Evolutionary conservation across 1,140 invertebrate genomes (phyloP).

Genomic region (Trichomalopsis sarcophagae): DNA sequence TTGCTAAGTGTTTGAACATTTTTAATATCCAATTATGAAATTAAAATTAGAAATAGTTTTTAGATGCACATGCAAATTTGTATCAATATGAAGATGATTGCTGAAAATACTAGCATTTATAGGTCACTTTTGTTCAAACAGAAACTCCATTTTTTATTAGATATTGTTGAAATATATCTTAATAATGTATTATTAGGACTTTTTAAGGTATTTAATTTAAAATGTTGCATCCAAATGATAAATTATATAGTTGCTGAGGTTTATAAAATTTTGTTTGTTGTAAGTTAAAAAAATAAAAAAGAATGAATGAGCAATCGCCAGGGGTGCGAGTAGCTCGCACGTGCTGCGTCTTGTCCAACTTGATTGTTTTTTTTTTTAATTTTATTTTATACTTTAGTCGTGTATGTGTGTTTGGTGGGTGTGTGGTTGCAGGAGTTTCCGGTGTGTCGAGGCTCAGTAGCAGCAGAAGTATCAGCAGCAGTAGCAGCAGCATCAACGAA

Average conservation of each 20-base stretch:
- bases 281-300: neutral
- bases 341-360: slow-evolving; percentile 44
- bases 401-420: slow-evolving; percentile 44
- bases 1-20: neutral
- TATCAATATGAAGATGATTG: neutral
- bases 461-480: slow-evolving; percentile 35
- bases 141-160: slow-evolving; percentile 43
- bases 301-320: neutral
- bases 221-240: neutral
- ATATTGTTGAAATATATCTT: slow-evolving; percentile 32
- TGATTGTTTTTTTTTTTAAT: slow-evolving; percentile 22
- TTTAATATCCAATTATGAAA: slow-evolving; percentile 7
- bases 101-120: too few species aligned
- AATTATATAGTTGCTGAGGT: neutral
- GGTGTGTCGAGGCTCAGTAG: slow-evolving; percentile 49
- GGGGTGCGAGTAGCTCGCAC: slow-evolving; percentile 40
- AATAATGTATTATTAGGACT: neutral
- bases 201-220: neutral
- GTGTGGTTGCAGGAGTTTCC: slow-evolving; percentile 50
- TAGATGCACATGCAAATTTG: slow-evolving; percentile 3
- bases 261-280: slow-evolving; percentile 12
- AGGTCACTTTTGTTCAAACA: neutral
- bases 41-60: too few species aligned
- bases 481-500: slow-evolving; percentile 32
- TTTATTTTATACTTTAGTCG: slow-evolving; percentile 36